These are phyloP conservation scores for Thamnophis elegans DNA, from an alignment of 2,797 vertebrate genomes.

Conservation along the genomic window DNA sequence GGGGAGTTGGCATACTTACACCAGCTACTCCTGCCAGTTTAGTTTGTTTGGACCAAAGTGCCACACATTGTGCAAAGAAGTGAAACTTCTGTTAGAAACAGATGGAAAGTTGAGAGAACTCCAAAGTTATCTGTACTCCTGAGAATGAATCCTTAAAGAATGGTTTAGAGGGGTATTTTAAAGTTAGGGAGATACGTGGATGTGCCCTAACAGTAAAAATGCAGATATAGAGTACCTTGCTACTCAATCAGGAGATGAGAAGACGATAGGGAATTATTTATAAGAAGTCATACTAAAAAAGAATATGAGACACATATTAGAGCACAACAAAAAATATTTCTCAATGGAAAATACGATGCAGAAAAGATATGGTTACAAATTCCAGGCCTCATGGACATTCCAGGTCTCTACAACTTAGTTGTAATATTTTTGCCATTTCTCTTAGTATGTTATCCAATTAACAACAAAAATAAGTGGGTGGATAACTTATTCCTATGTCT, in stretches of 20 bases:
- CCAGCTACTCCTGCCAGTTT: not conserved
- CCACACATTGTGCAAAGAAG: not conserved
- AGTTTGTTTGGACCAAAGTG: not conserved
- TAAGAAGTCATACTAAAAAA: not conserved
- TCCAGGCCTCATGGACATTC: not conserved
- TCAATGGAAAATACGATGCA: not conserved
- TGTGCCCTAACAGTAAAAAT: not conserved
- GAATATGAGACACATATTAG: not conserved
- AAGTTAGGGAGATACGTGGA: not conserved
- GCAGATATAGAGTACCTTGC: not conserved
- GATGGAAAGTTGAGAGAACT: not conserved
- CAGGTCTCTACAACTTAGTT: not conserved
- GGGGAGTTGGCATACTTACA: not conserved
- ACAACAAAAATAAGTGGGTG: not conserved
- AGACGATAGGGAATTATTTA: not conserved
- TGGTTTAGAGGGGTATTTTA: not conserved
- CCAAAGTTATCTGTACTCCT: not conserved
- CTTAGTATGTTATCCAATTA: not conserved
- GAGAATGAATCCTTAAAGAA: not conserved
- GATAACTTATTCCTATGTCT: not conserved
- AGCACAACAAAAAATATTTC: not conserved
- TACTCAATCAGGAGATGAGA: not conserved
- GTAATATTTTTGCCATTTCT: not conserved
- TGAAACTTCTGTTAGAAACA: not conserved
- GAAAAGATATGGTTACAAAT: not conserved